A percentile compares a stretch with the other conserved stretches of the same genome.
Evolutionary conservation across 2,888 invertebrate species (phyloP).

Genomic region (Pasiphila rectangulata): DNA sequence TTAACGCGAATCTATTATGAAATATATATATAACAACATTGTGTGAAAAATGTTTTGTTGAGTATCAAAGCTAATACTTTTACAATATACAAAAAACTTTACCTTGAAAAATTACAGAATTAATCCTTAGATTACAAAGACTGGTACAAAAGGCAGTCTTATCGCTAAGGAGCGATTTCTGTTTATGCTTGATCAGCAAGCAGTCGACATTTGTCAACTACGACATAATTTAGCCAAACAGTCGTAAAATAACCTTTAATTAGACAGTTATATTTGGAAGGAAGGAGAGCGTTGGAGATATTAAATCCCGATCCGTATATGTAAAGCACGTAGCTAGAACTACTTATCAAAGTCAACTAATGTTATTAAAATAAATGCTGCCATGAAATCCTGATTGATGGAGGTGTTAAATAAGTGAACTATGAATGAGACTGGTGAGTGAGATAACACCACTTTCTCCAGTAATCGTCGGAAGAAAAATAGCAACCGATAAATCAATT

Average conservation of each 20-base stretch:
- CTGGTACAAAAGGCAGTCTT: too few species aligned
- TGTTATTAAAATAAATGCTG: conserved; percentile 13
- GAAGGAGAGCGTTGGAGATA: conserved; percentile 17
- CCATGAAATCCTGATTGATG: conserved; percentile 49
- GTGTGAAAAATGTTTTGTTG: background rate
- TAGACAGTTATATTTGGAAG: conserved; percentile 24
- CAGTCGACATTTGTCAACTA: too few species aligned
- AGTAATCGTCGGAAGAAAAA: conserved; percentile 51
- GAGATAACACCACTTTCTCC: conserved; percentile 59
- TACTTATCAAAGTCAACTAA: conserved; percentile 18
- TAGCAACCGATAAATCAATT: conserved; percentile 53
- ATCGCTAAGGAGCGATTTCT: too few species aligned
- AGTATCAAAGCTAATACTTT: background rate
- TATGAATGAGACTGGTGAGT: conserved; percentile 48
- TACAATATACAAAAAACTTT: too few species aligned
- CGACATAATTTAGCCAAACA: conserved; percentile 27
- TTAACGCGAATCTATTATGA: conserved; percentile 50
- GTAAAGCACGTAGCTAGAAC: conserved; percentile 11
- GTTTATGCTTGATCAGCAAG: too few species aligned
- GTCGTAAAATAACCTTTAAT: conserved; percentile 23
- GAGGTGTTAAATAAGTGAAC: conserved; percentile 51
- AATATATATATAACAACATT: conserved; percentile 41
- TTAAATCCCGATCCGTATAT: conserved; percentile 13
- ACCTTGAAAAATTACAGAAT: too few species aligned
- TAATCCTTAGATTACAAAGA: too few species aligned